phyloP scores from a whole-genome alignment of 1,140 invertebrate genomes.

The Globodera ellingtonae region DNA sequence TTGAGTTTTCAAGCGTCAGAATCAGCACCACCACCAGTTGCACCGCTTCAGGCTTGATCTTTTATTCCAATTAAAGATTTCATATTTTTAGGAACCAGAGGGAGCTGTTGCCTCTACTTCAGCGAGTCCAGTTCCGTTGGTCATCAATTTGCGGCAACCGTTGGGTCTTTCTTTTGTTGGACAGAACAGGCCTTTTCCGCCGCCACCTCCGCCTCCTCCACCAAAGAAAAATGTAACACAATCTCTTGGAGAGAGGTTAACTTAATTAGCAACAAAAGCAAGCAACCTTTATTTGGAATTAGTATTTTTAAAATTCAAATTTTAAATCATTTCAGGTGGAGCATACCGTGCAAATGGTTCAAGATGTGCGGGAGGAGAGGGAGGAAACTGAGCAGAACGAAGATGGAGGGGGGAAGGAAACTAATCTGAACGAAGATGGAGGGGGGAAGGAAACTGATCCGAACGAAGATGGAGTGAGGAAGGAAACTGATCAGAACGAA shows the following conservation, averaged over 20 bases:
- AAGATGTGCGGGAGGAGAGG: background rate
- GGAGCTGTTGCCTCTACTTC: background rate
- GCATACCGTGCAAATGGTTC: too few relatives aligned
- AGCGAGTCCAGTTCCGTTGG: background rate
- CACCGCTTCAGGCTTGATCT: too few relatives aligned
- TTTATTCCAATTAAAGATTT: too few relatives aligned
- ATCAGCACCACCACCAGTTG: too few relatives aligned
- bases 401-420: background rate
- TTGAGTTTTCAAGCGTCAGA: background rate
- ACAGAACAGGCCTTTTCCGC: slow-evolving; percentile 26
- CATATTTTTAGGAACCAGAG: background rate
- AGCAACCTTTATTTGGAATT: too few relatives aligned
- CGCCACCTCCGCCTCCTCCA: slow-evolving; percentile 6
- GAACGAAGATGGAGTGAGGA: background rate
- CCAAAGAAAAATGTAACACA: background rate
- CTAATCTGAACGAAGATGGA: background rate
- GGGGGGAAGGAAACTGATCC: background rate
- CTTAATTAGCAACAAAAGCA: too few relatives aligned
- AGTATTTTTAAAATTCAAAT: too few relatives aligned
- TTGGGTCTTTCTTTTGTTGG: slow-evolving; percentile 20
- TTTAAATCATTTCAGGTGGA: too few relatives aligned
- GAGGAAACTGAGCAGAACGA: slow-evolving; percentile 1
- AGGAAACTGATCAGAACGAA: background rate
- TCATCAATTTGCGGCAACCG: background rate
- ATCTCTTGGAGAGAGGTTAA: too few relatives aligned